Base-by-base conservation (phyloP, 2,797 vertebrate genomes). In the Antrozous pallidus region DNA sequence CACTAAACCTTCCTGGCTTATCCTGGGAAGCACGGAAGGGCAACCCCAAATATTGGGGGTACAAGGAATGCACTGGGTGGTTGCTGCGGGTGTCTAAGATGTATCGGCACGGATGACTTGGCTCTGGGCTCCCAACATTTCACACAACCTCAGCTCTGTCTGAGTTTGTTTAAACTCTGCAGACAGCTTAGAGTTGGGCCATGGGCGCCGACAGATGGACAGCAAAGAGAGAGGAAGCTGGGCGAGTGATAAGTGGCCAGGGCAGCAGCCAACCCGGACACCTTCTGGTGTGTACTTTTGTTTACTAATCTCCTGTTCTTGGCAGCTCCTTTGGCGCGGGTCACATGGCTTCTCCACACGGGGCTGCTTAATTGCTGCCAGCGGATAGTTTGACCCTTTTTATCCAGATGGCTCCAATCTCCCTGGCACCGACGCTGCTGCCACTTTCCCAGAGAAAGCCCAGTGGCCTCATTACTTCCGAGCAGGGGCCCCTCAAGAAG, bases 341-440 rank as follows among this genome's bases (percentile, higher is more conserved):
- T 97, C 89, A 84, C 93, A 80, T 96, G 96, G 77, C 89, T 94
- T 86, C 94, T 80, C 96, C 93, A 87, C 92, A 96, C 6, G 38
- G 96, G 90, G 75, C 88, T 40, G 79, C 83, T 92, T 95, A 93
- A 85, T 49, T 89, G 47, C 96, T 98, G 97, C 97, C 98, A 98
- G 75, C 0, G 0, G 89, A 58, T 3, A 97, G 94, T 97, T 94
- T 98, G 97, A 98, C 97, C 98, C 97, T 98, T 67, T 97, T 97
- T 97, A 97, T 97, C 98, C 98, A 98, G 98, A 98, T 98, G 98
- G 98, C 95, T 95, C 96, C 80, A 95, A 95, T 73, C 96, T 97
- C 97, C 93, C 91, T 51, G 94, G 96, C 40, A 0, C 65, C 1
- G 36, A 82, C 36, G 84, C 45, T 80, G 89, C 95, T 83, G 77